A percentile compares a stretch with the other conserved stretches of the same genome.
These are phyloP conservation scores for Solenodon paradoxus DNA, from an alignment of 2,113 vertebrate species.

Conservation along the genomic window DNA sequence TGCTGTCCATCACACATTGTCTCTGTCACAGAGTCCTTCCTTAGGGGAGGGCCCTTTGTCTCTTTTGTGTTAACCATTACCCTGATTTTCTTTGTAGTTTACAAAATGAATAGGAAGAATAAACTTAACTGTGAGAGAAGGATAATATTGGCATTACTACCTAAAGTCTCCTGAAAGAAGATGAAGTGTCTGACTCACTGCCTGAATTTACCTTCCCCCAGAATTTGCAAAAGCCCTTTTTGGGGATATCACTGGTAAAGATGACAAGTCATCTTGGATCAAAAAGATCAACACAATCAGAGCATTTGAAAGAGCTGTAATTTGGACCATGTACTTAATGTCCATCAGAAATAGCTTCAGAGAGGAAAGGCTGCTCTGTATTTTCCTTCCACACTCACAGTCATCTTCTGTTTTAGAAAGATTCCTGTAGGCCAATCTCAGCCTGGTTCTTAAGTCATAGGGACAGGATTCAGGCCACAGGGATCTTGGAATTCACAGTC, in stretches of 20 bases:
- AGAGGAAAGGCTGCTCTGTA: background rate
- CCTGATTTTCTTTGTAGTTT: background rate
- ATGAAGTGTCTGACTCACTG: background rate
- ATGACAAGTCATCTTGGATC: background rate
- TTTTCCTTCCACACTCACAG: background rate
- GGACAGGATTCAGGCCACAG: background rate
- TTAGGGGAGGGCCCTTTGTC: background rate
- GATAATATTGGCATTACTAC: background rate
- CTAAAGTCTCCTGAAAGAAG: background rate
- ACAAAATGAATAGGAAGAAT: background rate
- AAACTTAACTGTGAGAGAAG: background rate
- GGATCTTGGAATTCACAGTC: background rate
- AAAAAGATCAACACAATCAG: background rate
- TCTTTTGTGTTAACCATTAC: background rate
- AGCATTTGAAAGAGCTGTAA: background rate
- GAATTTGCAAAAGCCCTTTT: background rate
- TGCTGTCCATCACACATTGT: too few species aligned
- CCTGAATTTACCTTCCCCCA: background rate
- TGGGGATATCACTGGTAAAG: background rate
- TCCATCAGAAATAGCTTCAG: background rate
- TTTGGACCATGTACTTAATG: background rate
- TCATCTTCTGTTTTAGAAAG: background rate
- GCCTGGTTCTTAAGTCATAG: too few species aligned
- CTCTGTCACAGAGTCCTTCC: background rate
- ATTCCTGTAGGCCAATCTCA: too few species aligned